Evolutionary conservation across 2,888 invertebrate genomes (phyloP).

Genomic region (Eupsilia transversa): DNA sequence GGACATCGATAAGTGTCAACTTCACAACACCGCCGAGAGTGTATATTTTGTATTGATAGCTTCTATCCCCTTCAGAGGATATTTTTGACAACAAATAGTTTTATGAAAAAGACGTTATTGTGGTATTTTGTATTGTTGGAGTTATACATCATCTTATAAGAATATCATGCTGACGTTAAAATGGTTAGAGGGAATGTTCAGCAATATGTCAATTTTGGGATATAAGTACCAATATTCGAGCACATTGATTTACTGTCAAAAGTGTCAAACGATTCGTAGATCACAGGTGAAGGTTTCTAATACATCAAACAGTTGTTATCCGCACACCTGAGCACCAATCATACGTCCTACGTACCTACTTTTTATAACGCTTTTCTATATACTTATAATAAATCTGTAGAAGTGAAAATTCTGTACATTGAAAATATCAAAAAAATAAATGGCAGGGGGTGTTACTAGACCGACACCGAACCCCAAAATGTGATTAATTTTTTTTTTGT

Average conservation of each 20-base stretch:
- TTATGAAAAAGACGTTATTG: slow-evolving; percentile 12
- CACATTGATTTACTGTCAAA: slow-evolving; percentile 26
- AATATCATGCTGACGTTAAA: slow-evolving; percentile 5
- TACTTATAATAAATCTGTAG: no score
- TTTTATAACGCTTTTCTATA: slow-evolving; percentile 1
- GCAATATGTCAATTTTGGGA: slow-evolving; percentile 1
- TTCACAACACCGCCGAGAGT: slow-evolving; percentile 38
- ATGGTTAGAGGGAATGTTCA: background rate
- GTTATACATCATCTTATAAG: slow-evolving; percentile 2
- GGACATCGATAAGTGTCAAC: slow-evolving; percentile 58
- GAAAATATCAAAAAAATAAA: no score
- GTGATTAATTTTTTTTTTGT: no score
- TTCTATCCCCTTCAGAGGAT: slow-evolving; percentile 20
- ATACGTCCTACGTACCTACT: background rate
- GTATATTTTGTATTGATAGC: slow-evolving; percentile 43
- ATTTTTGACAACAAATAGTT: slow-evolving; percentile 37
- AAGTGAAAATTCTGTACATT: no score
- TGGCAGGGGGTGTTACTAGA: no score
- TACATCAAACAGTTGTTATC: slow-evolving; percentile 23
- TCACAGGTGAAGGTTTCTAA: slow-evolving; percentile 11
- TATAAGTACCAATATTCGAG: background rate
- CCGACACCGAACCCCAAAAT: no score
- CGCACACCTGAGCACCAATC: slow-evolving; percentile 26
- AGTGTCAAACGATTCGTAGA: slow-evolving; percentile 16
- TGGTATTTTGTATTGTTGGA: slow-evolving; percentile 13